Conservation (phyloP, 2,888 invertebrate species). For the Baronia brevicornis region DNA sequence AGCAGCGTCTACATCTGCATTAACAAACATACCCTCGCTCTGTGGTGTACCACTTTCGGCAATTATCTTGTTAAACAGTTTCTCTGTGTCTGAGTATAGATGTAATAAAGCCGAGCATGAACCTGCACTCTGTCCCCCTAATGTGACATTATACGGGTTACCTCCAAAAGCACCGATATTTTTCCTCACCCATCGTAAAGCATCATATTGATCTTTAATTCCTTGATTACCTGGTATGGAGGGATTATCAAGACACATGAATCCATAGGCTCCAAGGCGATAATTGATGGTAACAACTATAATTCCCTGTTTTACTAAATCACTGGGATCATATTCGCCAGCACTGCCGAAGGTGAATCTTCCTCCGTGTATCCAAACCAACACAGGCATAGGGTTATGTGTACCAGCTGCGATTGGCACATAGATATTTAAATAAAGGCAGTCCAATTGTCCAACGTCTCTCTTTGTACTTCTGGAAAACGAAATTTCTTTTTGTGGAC, state of each 20-base stretch:
- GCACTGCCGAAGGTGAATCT: slow-evolving; percentile 43
- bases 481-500: slow-evolving; percentile 40
- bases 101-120: slow-evolving; percentile 53
- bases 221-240: slow-evolving; percentile 59
- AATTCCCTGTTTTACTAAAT: slow-evolving; percentile 49
- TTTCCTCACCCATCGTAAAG: slow-evolving; percentile 52
- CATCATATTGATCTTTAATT: slow-evolving; percentile 56
- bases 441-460: slow-evolving; percentile 63
- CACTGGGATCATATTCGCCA: slow-evolving; percentile 38
- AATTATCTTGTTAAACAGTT: slow-evolving; percentile 56
- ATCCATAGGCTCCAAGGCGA: slow-evolving; percentile 61
- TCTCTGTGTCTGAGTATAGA: slow-evolving; percentile 51
- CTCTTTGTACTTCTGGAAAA: slow-evolving; percentile 21
- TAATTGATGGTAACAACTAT: slow-evolving; percentile 61
- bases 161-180: slow-evolving; percentile 62
- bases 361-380: slow-evolving; percentile 65
- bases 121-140: slow-evolving; percentile 59
- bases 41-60: slow-evolving; percentile 59
- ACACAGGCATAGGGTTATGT: slow-evolving; percentile 50
- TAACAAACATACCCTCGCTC: slow-evolving; percentile 48
- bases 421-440: slow-evolving; percentile 79
- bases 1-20: slow-evolving; percentile 44
- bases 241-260: slow-evolving; percentile 57
- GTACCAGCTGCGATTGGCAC: slow-evolving; percentile 50
- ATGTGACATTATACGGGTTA: slow-evolving; percentile 57